Evolutionary conservation across 2,113 vertebrate genomes (phyloP).

Genomic region (Meriones unguiculatus): DNA sequence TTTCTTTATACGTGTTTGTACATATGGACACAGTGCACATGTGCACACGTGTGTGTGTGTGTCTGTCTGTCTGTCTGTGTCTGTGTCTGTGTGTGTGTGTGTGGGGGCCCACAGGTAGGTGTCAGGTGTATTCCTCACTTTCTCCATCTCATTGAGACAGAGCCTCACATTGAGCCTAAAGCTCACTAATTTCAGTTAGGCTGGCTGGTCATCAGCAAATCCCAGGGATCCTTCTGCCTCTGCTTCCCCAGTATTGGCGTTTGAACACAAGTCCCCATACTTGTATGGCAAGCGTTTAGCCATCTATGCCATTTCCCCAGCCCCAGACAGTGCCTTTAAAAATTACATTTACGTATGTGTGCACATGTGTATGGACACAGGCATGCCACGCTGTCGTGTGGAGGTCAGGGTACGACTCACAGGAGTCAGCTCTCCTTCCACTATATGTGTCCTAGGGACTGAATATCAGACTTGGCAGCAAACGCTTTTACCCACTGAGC

Average conservation of each 20-base stretch:
- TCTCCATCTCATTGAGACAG: background rate
- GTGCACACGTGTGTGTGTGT: background rate
- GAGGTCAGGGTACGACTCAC: background rate
- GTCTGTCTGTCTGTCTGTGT: background rate
- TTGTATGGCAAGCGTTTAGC: background rate
- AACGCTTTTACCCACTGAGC: background rate
- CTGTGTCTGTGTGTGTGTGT: background rate
- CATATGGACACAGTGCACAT: too few relatives aligned
- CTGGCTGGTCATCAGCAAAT: background rate
- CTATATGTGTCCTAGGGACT: background rate
- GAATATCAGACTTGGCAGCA: background rate
- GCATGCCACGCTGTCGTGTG: background rate
- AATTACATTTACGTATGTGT: background rate
- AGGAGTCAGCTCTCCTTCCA: background rate
- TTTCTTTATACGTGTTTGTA: background rate
- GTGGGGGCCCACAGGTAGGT: too few relatives aligned
- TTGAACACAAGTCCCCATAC: background rate
- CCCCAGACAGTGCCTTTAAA: background rate
- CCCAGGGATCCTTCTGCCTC: background rate
- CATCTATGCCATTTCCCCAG: background rate
- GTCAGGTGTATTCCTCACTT: background rate
- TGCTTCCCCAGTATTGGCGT: background rate
- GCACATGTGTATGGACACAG: background rate
- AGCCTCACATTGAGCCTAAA: background rate
- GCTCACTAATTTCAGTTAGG: background rate